phyloP scores from a whole-genome alignment of 2,888 invertebrate genomes.

The Rambutsinella grinnellia region DNA sequence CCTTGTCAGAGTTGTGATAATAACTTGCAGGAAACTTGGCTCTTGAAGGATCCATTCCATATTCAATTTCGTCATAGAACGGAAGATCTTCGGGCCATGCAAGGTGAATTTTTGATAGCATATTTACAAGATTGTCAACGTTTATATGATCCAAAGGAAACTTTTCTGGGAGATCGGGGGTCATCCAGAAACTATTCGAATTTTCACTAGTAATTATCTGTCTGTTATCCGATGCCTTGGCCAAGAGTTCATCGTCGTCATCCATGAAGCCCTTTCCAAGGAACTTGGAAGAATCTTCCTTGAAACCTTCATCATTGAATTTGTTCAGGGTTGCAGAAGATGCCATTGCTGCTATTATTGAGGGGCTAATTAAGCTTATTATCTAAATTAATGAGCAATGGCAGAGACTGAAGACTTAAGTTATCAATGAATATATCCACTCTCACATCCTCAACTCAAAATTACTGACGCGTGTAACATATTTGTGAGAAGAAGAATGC shows the following conservation, averaged over 20 bases:
- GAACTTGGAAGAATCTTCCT: constrained; percentile 43
- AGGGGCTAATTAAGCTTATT: no score
- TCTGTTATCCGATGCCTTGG: neutral
- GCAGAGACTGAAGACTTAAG: no score
- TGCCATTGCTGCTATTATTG: no score
- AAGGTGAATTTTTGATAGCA: constrained; percentile 60
- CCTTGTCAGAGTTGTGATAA: constrained; percentile 73
- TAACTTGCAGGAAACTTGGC: constrained; percentile 48
- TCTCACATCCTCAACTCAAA: no score
- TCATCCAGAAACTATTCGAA: constrained; percentile 32
- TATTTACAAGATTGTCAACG: constrained; percentile 60
- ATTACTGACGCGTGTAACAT: no score
- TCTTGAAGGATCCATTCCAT: constrained; percentile 47
- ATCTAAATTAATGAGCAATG: no score
- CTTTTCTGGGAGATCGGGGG: constrained; percentile 40
- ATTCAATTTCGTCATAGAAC: constrained; percentile 48
- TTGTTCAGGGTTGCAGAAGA: no score
- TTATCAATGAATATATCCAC: no score
- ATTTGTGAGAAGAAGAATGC: no score
- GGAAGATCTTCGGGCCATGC: constrained; percentile 65
- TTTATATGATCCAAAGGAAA: constrained; percentile 47
- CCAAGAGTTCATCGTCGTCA: constrained; percentile 26
- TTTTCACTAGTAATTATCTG: constrained; percentile 13
- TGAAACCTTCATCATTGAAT: constrained; percentile 24
- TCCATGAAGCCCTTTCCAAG: constrained; percentile 23